Base-by-base conservation (phyloP, 2,888 invertebrate genomes). In the Diplolepis rosae region DNA sequence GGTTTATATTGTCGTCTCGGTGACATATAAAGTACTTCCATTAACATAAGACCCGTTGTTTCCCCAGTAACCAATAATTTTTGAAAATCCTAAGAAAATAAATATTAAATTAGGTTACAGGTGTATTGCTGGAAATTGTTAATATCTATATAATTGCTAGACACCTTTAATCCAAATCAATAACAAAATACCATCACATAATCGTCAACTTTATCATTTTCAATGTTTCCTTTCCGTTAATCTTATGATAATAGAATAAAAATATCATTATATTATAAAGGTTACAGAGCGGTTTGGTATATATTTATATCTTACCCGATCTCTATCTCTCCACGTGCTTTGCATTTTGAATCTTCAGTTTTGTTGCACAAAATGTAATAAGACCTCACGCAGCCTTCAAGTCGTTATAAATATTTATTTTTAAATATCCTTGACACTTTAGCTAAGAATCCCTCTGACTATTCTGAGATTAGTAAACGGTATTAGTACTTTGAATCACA, bases 61-160 rank as follows among this genome's bases (percentile, higher is more conserved):
- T 84, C 84, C 5, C 80, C 82, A 65, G 73, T 81, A 15, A 73
- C 72, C 65, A 87, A 68, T 18, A 68, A 52, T 70, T 82, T 82
- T 35, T 73, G 77, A 66, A 86, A 87, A 68, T 86, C 82, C 83
- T 86, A 35, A 4, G 52, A 51, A 71, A 48, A 15, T 35, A 13
- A 32, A 22, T 4, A 11, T 15, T n/a, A n/a, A n/a, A n/a, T n/a
- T n/a, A n/a, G n/a, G n/a, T n/a, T n/a, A n/a, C n/a, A n/a, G n/a
- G n/a, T n/a, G n/a, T n/a, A n/a, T n/a, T n/a, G n/a, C n/a, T n/a
- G n/a, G n/a, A n/a, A n/a, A n/a, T n/a, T n/a, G n/a, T n/a, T n/a
- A n/a, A n/a, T n/a, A n/a, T n/a, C n/a, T n/a, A n/a, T n/a, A n/a
- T n/a, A n/a, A n/a, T n/a, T n/a, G n/a, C n/a, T n/a, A n/a, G n/a